These are phyloP conservation scores for Paramuricea clavata DNA, from an alignment of 92 coral and sea anemone species.

Conservation along the genomic window DNA sequence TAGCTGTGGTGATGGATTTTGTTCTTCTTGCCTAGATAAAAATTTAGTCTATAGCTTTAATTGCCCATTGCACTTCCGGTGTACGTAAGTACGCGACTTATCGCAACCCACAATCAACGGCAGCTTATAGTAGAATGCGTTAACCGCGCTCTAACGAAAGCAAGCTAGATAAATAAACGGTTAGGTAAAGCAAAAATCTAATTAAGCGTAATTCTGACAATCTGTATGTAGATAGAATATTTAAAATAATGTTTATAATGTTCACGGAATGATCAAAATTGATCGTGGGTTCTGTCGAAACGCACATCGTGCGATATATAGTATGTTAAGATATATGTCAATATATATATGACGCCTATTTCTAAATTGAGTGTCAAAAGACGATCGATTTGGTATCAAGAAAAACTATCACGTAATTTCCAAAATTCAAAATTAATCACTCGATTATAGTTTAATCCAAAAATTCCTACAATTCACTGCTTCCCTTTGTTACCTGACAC, in stretches of 20 bases:
- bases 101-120: too few species aligned
- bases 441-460: not conserved
- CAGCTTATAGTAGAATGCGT: too few species aligned
- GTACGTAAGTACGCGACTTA: too few species aligned
- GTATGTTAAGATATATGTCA: too few species aligned
- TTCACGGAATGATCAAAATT: not conserved
- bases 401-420: not conserved
- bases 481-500: constrained; percentile 24
- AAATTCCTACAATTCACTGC: constrained; percentile 27
- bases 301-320: not conserved
- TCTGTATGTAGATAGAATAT: constrained; percentile 8
- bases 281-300: not conserved
- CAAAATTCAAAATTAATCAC: not conserved
- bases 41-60: too few species aligned
- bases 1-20: too few species aligned
- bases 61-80: too few species aligned
- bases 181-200: constrained; percentile 13
- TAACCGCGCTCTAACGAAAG: too few species aligned
- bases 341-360: not conserved
- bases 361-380: not conserved
- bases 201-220: constrained; percentile 27
- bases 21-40: too few species aligned
- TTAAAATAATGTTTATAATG: not conserved
- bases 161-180: not conserved
- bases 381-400: not conserved